These are phyloP conservation scores for Poeciliopsis paucimaculata DNA, from an alignment of 2,797 vertebrate species.

Conservation along the genomic window DNA sequence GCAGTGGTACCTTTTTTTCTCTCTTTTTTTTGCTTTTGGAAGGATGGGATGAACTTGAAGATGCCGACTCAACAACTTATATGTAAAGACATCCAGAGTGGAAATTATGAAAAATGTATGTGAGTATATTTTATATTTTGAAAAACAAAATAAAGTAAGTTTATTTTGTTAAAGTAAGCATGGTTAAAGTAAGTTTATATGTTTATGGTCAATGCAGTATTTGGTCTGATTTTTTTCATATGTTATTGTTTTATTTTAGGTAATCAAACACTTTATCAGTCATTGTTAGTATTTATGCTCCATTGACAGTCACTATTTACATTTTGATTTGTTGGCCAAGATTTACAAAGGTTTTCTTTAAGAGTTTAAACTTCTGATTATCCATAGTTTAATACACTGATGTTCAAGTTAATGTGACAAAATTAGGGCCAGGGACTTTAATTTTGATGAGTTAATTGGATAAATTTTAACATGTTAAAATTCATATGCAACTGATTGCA, in stretches of 20 bases:
- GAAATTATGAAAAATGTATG: background rate
- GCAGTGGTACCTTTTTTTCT: slow-evolving; percentile 18
- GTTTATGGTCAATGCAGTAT: background rate
- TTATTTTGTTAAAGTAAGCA: background rate
- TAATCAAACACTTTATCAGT: background rate
- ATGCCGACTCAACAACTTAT: background rate
- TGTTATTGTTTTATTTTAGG: background rate
- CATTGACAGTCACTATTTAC: slow-evolving; percentile 15
- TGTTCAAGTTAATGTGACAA: background rate
- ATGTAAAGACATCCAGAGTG: background rate
- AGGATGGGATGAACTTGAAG: slow-evolving; percentile 39
- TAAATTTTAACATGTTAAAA: no score
- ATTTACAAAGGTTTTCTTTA: slow-evolving; percentile 21
- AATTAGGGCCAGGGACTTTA: background rate
- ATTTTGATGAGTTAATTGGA: no score
- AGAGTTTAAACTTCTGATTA: slow-evolving; percentile 18
- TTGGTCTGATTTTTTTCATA: background rate
- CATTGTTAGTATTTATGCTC: background rate
- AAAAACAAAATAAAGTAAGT: background rate
- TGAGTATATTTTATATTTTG: background rate
- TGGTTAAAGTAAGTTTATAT: background rate
- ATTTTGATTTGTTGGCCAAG: slow-evolving; percentile 44
- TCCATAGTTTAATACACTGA: background rate
- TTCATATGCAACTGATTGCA: no score
- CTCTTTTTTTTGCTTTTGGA: slow-evolving; percentile 37